Percentiles rank a stretch among this genome's conserved stretches.
Conservation (phyloP, 2,113 vertebrate genomes). For the Nothoprocta perdicaria region DNA sequence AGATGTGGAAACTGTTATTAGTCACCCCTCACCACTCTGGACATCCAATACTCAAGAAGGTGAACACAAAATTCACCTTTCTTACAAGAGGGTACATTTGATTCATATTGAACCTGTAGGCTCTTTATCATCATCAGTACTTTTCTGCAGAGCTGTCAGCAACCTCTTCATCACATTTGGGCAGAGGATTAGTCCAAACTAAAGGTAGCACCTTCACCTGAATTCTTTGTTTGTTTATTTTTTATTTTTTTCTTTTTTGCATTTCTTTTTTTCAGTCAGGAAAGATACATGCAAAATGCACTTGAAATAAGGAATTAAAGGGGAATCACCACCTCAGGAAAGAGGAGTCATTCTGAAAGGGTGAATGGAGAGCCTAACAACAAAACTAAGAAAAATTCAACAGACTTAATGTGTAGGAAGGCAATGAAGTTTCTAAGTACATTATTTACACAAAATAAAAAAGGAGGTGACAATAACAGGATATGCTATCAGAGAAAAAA, state of each 20-base stretch:
- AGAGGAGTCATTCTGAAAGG: background rate
- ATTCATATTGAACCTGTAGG: background rate
- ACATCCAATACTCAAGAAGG: fast-evolving
- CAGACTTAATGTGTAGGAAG: background rate
- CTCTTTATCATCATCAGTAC: background rate
- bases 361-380: background rate
- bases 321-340: background rate
- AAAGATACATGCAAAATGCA: background rate
- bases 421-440: background rate
- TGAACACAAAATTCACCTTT: background rate
- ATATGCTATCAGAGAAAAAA: background rate
- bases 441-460: background rate
- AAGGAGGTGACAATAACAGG: background rate
- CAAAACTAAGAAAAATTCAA: background rate
- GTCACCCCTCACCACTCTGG: background rate
- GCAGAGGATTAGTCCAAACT: background rate
- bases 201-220: background rate
- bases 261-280: background rate
- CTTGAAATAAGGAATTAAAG: background rate
- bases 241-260: background rate
- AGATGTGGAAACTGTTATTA: background rate
- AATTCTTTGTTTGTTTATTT: no score
- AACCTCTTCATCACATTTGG: background rate
- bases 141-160: background rate
- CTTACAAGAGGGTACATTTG: background rate